Percentiles rank a stretch among this genome's conserved stretches.
Conservation (phyloP, 1,140 invertebrate species). For the Tetramorium simillimum region DNA sequence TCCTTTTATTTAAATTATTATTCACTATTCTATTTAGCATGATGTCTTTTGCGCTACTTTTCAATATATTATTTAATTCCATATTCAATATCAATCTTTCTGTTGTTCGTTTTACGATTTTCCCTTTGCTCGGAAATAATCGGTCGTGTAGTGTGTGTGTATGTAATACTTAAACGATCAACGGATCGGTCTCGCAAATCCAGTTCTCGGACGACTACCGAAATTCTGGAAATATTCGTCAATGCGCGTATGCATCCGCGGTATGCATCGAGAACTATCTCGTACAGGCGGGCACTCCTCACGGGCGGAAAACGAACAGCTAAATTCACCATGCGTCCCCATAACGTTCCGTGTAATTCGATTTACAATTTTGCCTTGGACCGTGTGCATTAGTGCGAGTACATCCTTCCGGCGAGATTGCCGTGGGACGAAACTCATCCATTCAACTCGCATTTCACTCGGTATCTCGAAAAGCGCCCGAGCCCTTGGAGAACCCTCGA, state of each 20-base stretch:
- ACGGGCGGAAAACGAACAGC: conserved; percentile 39
- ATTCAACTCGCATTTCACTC: conserved; percentile 31
- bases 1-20: not conserved
- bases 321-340: not conserved
- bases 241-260: not conserved
- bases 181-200: not conserved
- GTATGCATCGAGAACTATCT: not conserved
- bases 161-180: not conserved
- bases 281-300: conserved; percentile 16
- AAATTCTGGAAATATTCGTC: conserved; percentile 36
- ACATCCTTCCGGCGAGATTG: conserved; percentile 30
- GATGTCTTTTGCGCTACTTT: not conserved
- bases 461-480: conserved; percentile 24
- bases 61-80: not conserved
- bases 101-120: not conserved
- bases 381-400: conserved; percentile 43
- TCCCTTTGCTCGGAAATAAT: not conserved
- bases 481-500: conserved; percentile 36
- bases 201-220: not conserved
- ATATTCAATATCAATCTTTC: not conserved
- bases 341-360: conserved; percentile 35
- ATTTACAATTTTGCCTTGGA: conserved; percentile 51
- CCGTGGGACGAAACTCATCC: conserved; percentile 36
- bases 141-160: not conserved
- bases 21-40: not conserved